Conservation (phyloP, 2,797 vertebrate genomes). For the Enteromius radiatus region DNA sequence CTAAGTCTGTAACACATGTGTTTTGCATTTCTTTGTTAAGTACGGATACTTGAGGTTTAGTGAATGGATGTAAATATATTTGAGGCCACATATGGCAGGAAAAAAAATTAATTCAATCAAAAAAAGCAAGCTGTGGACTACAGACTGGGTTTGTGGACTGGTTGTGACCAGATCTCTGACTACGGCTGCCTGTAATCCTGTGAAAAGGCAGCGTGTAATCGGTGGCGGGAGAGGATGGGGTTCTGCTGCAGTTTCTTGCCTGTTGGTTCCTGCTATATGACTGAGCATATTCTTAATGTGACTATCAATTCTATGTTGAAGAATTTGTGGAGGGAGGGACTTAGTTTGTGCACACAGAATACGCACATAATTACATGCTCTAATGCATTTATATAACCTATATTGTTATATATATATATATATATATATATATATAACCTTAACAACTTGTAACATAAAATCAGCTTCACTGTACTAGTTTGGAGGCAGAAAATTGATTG, state of each 20-base stretch:
- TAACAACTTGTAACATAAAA: neutral
- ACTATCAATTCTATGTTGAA: neutral
- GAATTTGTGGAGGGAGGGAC: neutral
- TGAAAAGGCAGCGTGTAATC: slow-evolving; percentile 38
- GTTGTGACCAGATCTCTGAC: slow-evolving; percentile 22
- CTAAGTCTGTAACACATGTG: neutral
- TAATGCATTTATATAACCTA: neutral
- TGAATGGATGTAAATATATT: neutral
- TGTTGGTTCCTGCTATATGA: slow-evolving; percentile 22
- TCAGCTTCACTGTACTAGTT: neutral
- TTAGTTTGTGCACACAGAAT: neutral
- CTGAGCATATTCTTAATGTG: neutral
- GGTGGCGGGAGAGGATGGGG: neutral
- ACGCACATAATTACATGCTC: slow-evolving; percentile 1
- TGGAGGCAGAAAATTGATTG: neutral
- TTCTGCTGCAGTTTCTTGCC: slow-evolving; percentile 9
- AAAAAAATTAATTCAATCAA: neutral
- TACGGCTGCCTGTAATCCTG: slow-evolving; percentile 38
- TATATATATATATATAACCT: no score
- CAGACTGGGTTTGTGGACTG: slow-evolving; percentile 19
- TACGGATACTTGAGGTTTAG: neutral
- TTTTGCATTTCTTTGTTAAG: slow-evolving; percentile 16
- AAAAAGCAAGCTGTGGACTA: neutral
- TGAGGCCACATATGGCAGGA: neutral
- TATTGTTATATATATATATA: neutral